Evolutionary conservation across 2,888 invertebrate species (phyloP).

Genomic region (Amphipyra tragopoginis): DNA sequence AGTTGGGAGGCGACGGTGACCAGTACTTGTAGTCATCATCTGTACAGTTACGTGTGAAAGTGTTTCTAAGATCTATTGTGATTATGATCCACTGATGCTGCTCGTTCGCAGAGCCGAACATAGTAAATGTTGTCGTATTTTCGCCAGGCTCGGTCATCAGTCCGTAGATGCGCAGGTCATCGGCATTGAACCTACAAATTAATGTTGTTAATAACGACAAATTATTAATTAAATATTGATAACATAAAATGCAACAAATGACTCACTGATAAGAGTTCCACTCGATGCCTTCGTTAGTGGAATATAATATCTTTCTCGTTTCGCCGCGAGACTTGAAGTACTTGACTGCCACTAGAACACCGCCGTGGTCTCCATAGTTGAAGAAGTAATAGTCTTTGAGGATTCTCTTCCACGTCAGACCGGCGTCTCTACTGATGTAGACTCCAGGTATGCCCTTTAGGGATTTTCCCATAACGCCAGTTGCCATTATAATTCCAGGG

Average conservation of each 20-base stretch:
- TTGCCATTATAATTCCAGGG: slow-evolving; percentile 95
- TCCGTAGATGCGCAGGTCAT: slow-evolving; percentile 95
- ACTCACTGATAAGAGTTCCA: slow-evolving; percentile 92
- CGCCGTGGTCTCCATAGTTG: slow-evolving; percentile 97
- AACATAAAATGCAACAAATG: slow-evolving; percentile 40
- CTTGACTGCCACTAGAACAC: slow-evolving; percentile 95
- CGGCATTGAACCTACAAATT: slow-evolving; percentile 91
- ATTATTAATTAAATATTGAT: slow-evolving; percentile 42
- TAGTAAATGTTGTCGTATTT: slow-evolving; percentile 96
- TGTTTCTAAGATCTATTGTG: slow-evolving; percentile 91
- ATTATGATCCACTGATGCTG: slow-evolving; percentile 97
- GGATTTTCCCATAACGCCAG: slow-evolving; percentile 94
- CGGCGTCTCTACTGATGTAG: slow-evolving; percentile 68
- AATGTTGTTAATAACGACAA: slow-evolving; percentile 41
- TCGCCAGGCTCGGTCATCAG: slow-evolving; percentile 98
- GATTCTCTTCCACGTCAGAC: slow-evolving; percentile 92
- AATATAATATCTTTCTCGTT: slow-evolving; percentile 95
- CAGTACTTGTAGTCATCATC: slow-evolving; percentile 96
- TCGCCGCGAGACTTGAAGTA: slow-evolving; percentile 94
- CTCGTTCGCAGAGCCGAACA: slow-evolving; percentile 95
- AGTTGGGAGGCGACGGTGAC: slow-evolving; percentile 93
- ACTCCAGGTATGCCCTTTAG: slow-evolving; percentile 95
- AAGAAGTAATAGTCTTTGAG: slow-evolving; percentile 95
- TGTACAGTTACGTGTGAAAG: slow-evolving; percentile 91
- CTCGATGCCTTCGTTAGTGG: slow-evolving; percentile 95